Evolutionary conservation across 2,888 invertebrate species (phyloP).

Genomic region (Entomobrya multifasciata): DNA sequence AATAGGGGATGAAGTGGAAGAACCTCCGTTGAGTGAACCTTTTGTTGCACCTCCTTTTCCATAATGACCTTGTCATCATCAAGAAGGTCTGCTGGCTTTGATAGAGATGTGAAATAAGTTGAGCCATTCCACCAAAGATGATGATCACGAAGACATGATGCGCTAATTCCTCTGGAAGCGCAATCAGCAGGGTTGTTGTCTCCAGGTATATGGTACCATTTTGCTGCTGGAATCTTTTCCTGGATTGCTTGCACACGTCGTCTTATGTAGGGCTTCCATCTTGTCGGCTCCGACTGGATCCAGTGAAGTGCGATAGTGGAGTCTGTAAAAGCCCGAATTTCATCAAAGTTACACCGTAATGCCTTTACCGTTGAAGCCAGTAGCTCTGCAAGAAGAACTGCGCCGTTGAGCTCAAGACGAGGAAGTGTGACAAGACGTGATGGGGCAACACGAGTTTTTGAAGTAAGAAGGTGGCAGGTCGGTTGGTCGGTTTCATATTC

Average conservation of each 20-base stretch:
- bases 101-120: not conserved
- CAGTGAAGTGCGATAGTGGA: constrained; percentile 69
- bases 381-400: constrained; percentile 78
- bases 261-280: constrained; percentile 79
- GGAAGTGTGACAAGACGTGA: constrained; percentile 79
- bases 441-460: constrained; percentile 79
- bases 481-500: not conserved
- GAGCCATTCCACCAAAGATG: not conserved
- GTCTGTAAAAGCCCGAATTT: not conserved
- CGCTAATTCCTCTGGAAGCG: constrained; percentile 60
- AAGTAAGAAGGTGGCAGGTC: not conserved
- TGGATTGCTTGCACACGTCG: constrained; percentile 79
- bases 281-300: constrained; percentile 73
- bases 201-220: constrained; percentile 76
- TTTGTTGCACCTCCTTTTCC: too few species aligned
- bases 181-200: not conserved
- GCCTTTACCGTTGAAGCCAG: constrained; percentile 77
- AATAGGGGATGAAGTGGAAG: too few species aligned
- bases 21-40: too few species aligned
- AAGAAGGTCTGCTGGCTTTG: not conserved
- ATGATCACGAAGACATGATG: constrained; percentile 49
- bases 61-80: not conserved
- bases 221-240: constrained; percentile 40
- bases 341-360: constrained; percentile 45
- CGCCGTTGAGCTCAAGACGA: constrained; percentile 80